Conservation (phyloP, 2,888 invertebrate species). For the Acrocera orbiculus region DNA sequence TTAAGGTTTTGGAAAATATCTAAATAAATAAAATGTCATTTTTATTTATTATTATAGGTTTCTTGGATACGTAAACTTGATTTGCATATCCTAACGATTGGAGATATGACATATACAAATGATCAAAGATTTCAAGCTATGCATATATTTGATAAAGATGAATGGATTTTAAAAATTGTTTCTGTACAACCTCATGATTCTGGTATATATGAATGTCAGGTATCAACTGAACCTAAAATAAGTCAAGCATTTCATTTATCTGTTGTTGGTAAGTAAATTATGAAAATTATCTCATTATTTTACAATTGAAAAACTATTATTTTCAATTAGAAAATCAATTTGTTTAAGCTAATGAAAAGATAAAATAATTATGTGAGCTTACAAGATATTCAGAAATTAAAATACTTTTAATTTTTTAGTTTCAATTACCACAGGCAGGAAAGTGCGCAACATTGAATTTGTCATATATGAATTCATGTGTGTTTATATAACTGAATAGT, state of each 20-base stretch:
- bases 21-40: not conserved
- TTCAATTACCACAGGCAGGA: too few relatives aligned
- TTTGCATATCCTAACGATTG: slow-evolving; percentile 56
- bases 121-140: slow-evolving; percentile 54
- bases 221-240: slow-evolving; percentile 62
- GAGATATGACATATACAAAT: slow-evolving; percentile 53
- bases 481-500: too few relatives aligned
- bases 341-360: too few relatives aligned
- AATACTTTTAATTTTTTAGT: too few relatives aligned
- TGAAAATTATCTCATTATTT: not conserved
- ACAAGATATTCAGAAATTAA: too few relatives aligned
- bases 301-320: too few relatives aligned
- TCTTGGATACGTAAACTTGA: slow-evolving; percentile 76
- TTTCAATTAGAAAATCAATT: too few relatives aligned
- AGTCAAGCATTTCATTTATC: slow-evolving; percentile 51
- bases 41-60: slow-evolving; percentile 34
- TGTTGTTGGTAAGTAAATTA: slow-evolving; percentile 47
- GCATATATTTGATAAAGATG: slow-evolving; percentile 52
- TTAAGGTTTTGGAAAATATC: slow-evolving; percentile 13
- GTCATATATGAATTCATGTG: too few relatives aligned
- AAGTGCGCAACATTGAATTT: too few relatives aligned
- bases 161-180: slow-evolving; percentile 53
- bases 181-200: slow-evolving; percentile 50
- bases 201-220: slow-evolving; percentile 59
- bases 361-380: too few relatives aligned